Evolutionary conservation across 2,797 vertebrate species (phyloP).

Genomic region (Vultur gryphus): DNA sequence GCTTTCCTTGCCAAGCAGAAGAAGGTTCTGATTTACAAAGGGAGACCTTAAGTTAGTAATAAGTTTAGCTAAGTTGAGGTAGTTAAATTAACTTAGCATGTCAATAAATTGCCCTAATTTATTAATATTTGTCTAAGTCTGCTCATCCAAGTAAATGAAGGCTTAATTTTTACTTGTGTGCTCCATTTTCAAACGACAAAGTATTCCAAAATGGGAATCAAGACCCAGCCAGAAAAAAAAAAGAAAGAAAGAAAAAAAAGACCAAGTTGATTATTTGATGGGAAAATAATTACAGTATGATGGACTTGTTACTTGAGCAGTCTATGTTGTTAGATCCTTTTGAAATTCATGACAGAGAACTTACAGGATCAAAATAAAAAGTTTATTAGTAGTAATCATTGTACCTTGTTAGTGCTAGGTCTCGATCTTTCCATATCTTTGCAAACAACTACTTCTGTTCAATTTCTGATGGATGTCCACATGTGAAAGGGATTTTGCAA

Average conservation of each 20-base stretch:
- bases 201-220: not conserved
- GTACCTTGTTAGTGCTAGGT: not conserved
- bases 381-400: not conserved
- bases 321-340: not conserved
- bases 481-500: not conserved
- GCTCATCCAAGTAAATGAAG: not conserved
- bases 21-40: not conserved
- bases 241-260: not conserved
- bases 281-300: not conserved
- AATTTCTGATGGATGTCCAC: not conserved
- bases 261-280: not conserved
- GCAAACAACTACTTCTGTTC: not conserved
- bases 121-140: not conserved
- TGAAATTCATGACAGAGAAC: not conserved
- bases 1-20: not conserved
- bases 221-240: not conserved
- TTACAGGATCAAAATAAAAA: not conserved
- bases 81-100: not conserved
- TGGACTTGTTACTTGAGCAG: not conserved
- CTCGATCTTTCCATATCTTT: not conserved
- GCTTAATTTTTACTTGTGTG: accelerated
- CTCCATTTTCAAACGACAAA: not conserved
- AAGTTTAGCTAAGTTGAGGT: not conserved
- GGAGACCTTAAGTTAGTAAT: not conserved
- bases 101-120: not conserved